phyloP scores from a whole-genome alignment of 2,113 vertebrate genomes.

The Scortum barcoo region DNA sequence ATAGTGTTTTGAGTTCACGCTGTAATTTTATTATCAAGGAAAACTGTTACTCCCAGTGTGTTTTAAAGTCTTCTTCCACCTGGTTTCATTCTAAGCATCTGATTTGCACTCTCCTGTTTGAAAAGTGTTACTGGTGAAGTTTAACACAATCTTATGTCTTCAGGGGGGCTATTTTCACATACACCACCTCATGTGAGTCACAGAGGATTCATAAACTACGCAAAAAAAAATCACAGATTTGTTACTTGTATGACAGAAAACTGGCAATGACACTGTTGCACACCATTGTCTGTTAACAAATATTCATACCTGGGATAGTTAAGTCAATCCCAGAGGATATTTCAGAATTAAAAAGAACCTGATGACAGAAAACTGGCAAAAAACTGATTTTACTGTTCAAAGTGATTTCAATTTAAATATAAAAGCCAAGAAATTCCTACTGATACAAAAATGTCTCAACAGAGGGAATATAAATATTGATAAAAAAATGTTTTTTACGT shows the following conservation, averaged over 20 bases:
- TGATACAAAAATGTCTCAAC: neutral
- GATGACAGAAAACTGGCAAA: no score
- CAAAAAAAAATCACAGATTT: conserved; percentile 33
- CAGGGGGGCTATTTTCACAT: conserved; percentile 70
- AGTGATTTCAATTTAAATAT: neutral
- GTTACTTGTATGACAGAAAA: conserved; percentile 41
- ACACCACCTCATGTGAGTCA: conserved; percentile 50
- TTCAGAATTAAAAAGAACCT: neutral
- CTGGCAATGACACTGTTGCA: conserved; percentile 9
- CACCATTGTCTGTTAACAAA: conserved; percentile 30
- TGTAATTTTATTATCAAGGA: conserved; percentile 75
- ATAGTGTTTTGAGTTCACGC: conserved; percentile 44
- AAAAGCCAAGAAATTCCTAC: neutral
- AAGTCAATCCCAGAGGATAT: neutral
- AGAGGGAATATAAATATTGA: neutral
- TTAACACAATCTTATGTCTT: conserved; percentile 79
- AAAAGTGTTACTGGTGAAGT: conserved; percentile 78
- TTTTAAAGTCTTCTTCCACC: conserved; percentile 67
- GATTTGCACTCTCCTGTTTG: conserved; percentile 69
- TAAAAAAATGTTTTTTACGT: neutral
- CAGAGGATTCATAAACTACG: conserved; percentile 38
- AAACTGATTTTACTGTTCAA: conserved; percentile 6
- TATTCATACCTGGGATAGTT: conserved; percentile 1
- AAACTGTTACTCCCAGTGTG: conserved; percentile 83
- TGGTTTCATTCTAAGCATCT: conserved; percentile 67